These are phyloP conservation scores for Cassiopea xamachana DNA, from an alignment of 30 jellyfish, hydroid and myxozoan genomes.

Conservation along the genomic window DNA sequence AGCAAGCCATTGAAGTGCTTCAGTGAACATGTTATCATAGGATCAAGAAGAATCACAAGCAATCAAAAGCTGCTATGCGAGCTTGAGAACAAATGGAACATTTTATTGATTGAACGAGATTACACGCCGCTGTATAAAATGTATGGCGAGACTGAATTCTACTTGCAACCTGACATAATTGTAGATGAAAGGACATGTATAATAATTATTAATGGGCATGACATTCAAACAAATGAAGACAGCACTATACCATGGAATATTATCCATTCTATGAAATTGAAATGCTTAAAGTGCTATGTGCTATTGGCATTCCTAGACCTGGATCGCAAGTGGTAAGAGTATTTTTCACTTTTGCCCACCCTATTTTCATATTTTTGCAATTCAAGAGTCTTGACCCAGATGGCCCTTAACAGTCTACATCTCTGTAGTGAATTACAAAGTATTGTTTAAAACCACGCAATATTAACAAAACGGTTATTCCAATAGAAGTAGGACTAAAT, in stretches of 20 bases:
- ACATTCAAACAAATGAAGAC: not conserved
- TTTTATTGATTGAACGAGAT: conserved; percentile 59
- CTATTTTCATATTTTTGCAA: no score
- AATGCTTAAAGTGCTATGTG: conserved; percentile 40
- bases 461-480: no score
- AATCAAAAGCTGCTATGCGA: conserved; percentile 65
- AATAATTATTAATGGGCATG: conserved; percentile 25
- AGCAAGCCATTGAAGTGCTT: conserved; percentile 57
- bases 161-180: conserved; percentile 76
- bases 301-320: not conserved
- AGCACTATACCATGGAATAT: not conserved
- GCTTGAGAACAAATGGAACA: conserved; percentile 68
- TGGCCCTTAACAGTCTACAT: no score
- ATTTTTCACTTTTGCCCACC: not conserved
- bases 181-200: conserved; percentile 80
- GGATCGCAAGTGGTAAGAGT: not conserved
- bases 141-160: conserved; percentile 5
- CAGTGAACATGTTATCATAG: conserved; percentile 72
- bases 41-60: conserved; percentile 58
- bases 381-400: no score
- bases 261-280: conserved; percentile 44
- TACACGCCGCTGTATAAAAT: conserved; percentile 26
- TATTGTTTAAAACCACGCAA: no score
- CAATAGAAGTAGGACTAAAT: no score
- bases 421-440: no score